These are phyloP conservation scores for Morpho deidamia DNA, from an alignment of 2,888 invertebrate species.

Conservation along the genomic window DNA sequence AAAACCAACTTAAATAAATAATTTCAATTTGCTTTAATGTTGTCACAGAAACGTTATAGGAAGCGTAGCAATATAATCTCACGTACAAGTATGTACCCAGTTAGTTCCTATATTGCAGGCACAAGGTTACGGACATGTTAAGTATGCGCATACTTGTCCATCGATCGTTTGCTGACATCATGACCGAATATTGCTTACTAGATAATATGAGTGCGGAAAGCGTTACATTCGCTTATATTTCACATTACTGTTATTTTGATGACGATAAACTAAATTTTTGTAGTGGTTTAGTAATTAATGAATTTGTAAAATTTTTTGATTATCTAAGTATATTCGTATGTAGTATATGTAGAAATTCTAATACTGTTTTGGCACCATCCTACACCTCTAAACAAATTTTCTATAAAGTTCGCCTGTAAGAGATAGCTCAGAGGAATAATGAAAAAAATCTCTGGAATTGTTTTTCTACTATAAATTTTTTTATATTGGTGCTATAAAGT, in stretches of 20 bases:
- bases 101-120: constrained; percentile 27
- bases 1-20: background rate
- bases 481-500: no score
- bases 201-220: background rate
- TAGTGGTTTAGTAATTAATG: no score
- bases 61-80: constrained; percentile 12
- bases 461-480: no score
- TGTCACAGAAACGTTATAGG: constrained; percentile 5
- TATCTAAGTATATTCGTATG: no score
- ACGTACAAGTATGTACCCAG: constrained; percentile 16
- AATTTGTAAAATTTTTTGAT: no score
- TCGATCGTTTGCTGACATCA: constrained; percentile 35
- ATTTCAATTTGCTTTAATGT: background rate
- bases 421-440: no score
- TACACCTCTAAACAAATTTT: no score
- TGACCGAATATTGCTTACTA: constrained; percentile 15
- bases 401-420: no score
- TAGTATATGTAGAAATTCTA: no score
- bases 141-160: constrained; percentile 31
- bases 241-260: constrained; percentile 7
- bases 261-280: background rate
- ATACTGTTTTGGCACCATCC: no score
- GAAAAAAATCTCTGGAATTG: no score
- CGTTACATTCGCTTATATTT: background rate
- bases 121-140: constrained; percentile 37